Evolutionary conservation across 2,797 vertebrate species (phyloP), one percentile per base, ranked within the genome.

Genomic region (Delichon dasypus): DNA sequence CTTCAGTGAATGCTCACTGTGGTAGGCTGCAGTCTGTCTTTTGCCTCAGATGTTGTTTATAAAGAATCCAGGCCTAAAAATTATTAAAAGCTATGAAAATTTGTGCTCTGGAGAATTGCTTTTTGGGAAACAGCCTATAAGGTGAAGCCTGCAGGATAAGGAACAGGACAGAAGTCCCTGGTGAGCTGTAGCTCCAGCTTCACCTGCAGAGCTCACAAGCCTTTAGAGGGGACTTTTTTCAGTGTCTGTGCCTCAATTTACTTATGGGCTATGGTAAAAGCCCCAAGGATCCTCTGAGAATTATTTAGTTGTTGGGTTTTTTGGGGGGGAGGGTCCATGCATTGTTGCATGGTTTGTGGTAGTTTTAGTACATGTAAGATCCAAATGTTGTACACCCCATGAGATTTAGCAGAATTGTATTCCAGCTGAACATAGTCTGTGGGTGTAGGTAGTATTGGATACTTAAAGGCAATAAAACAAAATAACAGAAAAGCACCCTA

Each of bases 281-380:
- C 16, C 42, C 53, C 1, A 7, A 19, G 23, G 15, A 12, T 57
- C 38, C 27, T 71, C 55, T 71, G 60, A 64, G 34, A 80, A 79
- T 82, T 74, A 53, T 32, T 89, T 44, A 14, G 4, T 21, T 62
- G 15, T 32, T 82, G 11, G 38, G 10, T 38, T 38, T 38, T 50
- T 71, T 81, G 4, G 4, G 29, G 26, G 2, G 15, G 0, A 2
- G 2, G 2, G 23, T 36, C n/a, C n/a, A n/a, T n/a, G 36, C 36
- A 38, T 38, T 38, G 36, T 45, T 67, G 19, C 9, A 8, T 53
- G 23, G 18, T 74, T 48, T 81, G 19, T 72, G 55, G 11, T 88
- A 44, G 20, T 89, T 85, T 10, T 75, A 81, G 58, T 40, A 34
- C 47, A 38, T 7, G 4, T 30, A 66, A 78, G 40, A 58, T 18